Evolutionary conservation across 2,888 invertebrate species (phyloP).

Genomic region (Lysandra bellargus): DNA sequence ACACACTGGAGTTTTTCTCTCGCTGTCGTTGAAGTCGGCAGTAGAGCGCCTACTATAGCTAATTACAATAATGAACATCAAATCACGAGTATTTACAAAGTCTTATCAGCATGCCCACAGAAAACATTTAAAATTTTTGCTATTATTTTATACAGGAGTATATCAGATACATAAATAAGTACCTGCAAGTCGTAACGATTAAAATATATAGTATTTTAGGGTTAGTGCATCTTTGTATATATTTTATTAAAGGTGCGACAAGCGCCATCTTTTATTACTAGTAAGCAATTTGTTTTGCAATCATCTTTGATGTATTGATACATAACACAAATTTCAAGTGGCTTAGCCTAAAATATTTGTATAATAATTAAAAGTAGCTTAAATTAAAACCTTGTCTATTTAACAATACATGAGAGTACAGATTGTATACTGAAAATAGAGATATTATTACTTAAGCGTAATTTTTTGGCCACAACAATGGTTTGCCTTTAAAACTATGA

Average conservation of each 20-base stretch:
- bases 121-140: not conserved
- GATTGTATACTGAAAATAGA: not conserved
- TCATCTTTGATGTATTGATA: not conserved
- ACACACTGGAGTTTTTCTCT: not conserved
- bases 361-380: not conserved
- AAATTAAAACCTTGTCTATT: not conserved
- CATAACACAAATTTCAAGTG: not conserved
- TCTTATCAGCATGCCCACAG: slow-evolving; percentile 1
- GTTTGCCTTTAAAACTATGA: not conserved
- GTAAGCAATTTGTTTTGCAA: not conserved
- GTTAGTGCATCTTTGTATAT: not conserved
- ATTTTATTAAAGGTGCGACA: not conserved
- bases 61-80: slow-evolving; percentile 4
- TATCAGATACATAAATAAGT: not conserved
- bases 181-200: not conserved
- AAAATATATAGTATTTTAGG: not conserved
- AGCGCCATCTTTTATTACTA: not conserved
- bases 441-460: not conserved
- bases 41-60: not conserved
- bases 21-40: not conserved
- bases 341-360: not conserved
- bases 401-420: not conserved
- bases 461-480: not conserved
- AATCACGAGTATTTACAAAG: slow-evolving; percentile 11
- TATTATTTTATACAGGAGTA: not conserved